Conservation (phyloP, 2,888 invertebrate genomes). For the Trisateles emortualis region DNA sequence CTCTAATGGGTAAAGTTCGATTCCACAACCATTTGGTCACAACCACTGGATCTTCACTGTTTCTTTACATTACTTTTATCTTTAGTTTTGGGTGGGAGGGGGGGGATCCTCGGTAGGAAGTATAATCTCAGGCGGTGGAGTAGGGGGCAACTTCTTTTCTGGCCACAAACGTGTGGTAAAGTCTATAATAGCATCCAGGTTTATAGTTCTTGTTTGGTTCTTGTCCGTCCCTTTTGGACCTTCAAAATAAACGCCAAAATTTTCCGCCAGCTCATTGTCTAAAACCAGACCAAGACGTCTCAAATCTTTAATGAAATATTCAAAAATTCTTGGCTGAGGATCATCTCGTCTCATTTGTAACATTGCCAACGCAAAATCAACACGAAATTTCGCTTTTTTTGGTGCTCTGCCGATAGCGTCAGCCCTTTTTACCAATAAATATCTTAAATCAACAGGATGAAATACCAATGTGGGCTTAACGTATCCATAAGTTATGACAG, state of each 20-base stretch:
- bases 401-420: constrained; percentile 49
- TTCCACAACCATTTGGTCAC: no score
- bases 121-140: constrained; percentile 53
- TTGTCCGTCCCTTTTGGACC: constrained; percentile 40
- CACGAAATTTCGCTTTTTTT: constrained; percentile 44
- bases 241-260: no score
- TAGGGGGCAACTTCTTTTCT: constrained; percentile 57
- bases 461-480: constrained; percentile 35
- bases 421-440: constrained; percentile 56
- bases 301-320: constrained; percentile 42
- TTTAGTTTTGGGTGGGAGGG: no score
- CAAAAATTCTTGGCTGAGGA: constrained; percentile 36
- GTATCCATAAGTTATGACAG: constrained; percentile 54
- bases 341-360: constrained; percentile 21
- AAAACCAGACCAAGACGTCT: no score
- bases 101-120: no score
- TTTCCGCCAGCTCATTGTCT: no score
- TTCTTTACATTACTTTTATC: no score
- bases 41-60: no score
- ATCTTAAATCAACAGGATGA: constrained; percentile 44
- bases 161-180: constrained; percentile 67
- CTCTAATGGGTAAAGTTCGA: no score
- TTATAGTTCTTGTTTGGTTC: constrained; percentile 10
- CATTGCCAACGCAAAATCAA: constrained; percentile 57
- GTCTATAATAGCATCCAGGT: constrained; percentile 48